phyloP scores from a whole-genome alignment of 2,888 invertebrate species.

The Scaeva pyrastri region DNA sequence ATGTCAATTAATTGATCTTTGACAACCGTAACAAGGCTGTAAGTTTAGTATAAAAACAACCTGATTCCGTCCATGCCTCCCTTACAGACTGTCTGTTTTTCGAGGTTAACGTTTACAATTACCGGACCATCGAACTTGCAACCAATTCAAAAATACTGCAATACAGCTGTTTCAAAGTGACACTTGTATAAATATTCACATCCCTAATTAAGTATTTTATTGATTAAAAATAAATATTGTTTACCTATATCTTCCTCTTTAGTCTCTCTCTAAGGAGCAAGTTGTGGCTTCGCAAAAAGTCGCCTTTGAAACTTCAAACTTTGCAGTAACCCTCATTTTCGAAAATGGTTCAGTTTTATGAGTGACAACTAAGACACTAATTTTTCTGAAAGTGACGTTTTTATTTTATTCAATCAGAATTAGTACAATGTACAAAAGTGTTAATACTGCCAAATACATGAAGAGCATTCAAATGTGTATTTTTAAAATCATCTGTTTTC shows the following conservation, averaged over 20 bases:
- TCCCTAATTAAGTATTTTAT: conserved; percentile 7
- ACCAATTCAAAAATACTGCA: not conserved
- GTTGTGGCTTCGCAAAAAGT: not conserved
- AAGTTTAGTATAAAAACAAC: no score
- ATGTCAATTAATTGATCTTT: no score
- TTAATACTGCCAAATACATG: no score
- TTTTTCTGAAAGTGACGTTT: no score
- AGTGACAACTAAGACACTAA: no score
- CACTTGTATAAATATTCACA: not conserved
- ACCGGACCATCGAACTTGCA: not conserved
- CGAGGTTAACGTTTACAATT: not conserved
- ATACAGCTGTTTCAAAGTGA: not conserved
- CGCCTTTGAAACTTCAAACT: not conserved
- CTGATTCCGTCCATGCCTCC: no score
- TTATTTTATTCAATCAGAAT: no score
- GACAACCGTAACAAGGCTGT: no score
- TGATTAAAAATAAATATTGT: not conserved
- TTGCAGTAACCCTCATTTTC: no score
- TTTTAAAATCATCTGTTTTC: not conserved
- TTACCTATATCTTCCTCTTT: not conserved
- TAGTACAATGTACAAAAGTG: no score
- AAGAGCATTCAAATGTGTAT: no score
- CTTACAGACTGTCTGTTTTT: not conserved
- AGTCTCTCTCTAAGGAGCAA: not conserved
- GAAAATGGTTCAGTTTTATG: no score